Evolutionary conservation across 2,113 vertebrate genomes (phyloP).

Genomic region (Chauna torquata): DNA sequence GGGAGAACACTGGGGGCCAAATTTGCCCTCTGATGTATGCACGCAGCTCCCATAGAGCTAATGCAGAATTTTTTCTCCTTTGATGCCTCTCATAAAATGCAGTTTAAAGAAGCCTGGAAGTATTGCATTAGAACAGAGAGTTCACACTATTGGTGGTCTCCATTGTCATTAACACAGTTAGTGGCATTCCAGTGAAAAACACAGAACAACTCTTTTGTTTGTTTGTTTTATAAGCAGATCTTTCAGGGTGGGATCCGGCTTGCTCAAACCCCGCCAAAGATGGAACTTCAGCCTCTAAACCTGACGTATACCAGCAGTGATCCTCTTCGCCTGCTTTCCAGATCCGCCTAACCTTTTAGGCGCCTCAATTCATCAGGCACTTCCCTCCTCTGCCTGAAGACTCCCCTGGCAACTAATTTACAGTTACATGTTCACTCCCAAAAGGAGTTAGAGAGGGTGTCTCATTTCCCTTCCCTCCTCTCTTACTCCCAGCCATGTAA

Average conservation of each 20-base stretch:
- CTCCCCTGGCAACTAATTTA: neutral
- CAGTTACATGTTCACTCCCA: neutral
- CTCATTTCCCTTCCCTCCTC: neutral
- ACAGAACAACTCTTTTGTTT: slow-evolving; percentile 56
- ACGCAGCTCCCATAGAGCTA: slow-evolving; percentile 54
- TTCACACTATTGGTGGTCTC: slow-evolving; percentile 57
- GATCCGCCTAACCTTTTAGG: neutral
- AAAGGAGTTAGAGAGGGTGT: neutral
- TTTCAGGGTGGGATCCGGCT: slow-evolving; percentile 25
- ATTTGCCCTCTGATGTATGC: slow-evolving; percentile 57
- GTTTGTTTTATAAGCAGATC: slow-evolving; percentile 58
- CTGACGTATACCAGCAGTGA: neutral
- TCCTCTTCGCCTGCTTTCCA: neutral
- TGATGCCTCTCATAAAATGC: slow-evolving; percentile 52
- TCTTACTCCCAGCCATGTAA: neutral
- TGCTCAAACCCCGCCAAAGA: neutral
- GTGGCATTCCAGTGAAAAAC: slow-evolving; percentile 54
- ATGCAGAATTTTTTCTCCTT: slow-evolving; percentile 31
- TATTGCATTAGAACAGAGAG: slow-evolving; percentile 69
- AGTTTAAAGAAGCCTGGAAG: slow-evolving; percentile 57
- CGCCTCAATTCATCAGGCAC: neutral
- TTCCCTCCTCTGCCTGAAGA: neutral
- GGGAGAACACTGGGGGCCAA: slow-evolving; percentile 51
- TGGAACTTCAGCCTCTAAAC: neutral
- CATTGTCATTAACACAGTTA: slow-evolving; percentile 61